Percentiles rank a stretch among this genome's conserved stretches.
Conservation (phyloP, 1,140 invertebrate genomes). For the Mamestra configurata region DNA sequence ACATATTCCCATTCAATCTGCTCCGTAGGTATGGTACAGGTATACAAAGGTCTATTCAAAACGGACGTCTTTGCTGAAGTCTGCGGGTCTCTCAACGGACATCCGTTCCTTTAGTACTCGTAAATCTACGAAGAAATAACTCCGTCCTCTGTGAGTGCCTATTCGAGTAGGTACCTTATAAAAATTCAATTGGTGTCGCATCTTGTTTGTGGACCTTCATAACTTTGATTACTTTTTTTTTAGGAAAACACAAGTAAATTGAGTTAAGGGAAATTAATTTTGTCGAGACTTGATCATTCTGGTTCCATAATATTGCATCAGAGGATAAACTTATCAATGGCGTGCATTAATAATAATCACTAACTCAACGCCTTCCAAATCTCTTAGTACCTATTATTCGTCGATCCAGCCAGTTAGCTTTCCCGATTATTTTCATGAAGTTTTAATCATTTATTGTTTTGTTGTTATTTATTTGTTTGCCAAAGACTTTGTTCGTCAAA, state of each 20-base stretch:
- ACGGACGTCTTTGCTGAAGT: constrained; percentile 5
- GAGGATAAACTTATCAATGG: too few species aligned
- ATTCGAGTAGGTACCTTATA: constrained; percentile 14
- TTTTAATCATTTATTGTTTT: too few species aligned
- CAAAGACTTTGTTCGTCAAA: too few species aligned
- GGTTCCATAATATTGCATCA: too few species aligned
- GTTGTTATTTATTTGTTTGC: too few species aligned
- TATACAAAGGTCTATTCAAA: constrained; percentile 38
- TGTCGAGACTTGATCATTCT: neutral
- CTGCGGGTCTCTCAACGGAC: constrained; percentile 18
- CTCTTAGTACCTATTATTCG: too few species aligned
- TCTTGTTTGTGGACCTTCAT: constrained; percentile 6
- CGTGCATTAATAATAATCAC: too few species aligned
- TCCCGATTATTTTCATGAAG: too few species aligned
- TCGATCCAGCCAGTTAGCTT: too few species aligned
- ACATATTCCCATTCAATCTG: neutral
- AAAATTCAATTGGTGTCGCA: constrained; percentile 35
- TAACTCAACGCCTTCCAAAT: too few species aligned
- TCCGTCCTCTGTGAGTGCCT: neutral
- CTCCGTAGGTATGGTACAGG: constrained; percentile 10
- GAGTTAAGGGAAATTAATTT: neutral
- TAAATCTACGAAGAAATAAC: constrained; percentile 41
- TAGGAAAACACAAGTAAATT: neutral
- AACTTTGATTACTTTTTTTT: constrained; percentile 7
- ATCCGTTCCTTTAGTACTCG: constrained; percentile 27